Evolutionary conservation across 2,888 invertebrate species (phyloP).

Genomic region (Aphodius sticticus): DNA sequence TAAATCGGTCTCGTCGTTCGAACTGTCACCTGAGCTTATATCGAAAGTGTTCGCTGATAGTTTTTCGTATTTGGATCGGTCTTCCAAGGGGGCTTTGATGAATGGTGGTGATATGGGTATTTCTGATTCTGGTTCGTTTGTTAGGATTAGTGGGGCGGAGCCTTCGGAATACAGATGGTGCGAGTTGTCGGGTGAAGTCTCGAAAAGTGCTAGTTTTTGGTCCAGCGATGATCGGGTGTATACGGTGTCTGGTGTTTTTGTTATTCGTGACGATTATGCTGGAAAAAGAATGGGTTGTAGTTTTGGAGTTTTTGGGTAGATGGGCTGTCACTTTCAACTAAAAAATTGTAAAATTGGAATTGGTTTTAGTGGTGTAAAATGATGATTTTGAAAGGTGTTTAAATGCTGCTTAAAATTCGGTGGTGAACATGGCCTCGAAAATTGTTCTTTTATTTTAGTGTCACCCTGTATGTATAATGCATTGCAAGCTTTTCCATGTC

Average conservation of each 20-base stretch:
- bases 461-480: no score
- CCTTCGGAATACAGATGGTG: constrained; percentile 53
- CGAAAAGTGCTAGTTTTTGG: constrained; percentile 31
- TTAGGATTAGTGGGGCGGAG: constrained; percentile 58
- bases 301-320: not conserved
- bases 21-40: constrained; percentile 64
- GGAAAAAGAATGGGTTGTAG: not conserved
- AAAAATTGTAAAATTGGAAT: no score
- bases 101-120: constrained; percentile 62
- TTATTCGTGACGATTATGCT: not conserved
- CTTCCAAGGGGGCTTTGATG: constrained; percentile 71
- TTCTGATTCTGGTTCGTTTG: constrained; percentile 52
- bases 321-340: no score
- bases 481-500: no score
- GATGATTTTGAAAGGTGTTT: no score
- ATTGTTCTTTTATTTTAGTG: no score
- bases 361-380: no score
- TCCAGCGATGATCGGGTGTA: not conserved
- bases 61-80: constrained; percentile 81
- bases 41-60: constrained; percentile 66
- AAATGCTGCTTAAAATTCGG: no score
- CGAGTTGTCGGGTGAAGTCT: constrained; percentile 44
- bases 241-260: constrained; percentile 14
- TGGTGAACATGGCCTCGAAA: no score
- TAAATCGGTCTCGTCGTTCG: constrained; percentile 58